phyloP scores from a whole-genome alignment of 2,113 vertebrate genomes.

The Mesembrinibis cayennensis region DNA sequence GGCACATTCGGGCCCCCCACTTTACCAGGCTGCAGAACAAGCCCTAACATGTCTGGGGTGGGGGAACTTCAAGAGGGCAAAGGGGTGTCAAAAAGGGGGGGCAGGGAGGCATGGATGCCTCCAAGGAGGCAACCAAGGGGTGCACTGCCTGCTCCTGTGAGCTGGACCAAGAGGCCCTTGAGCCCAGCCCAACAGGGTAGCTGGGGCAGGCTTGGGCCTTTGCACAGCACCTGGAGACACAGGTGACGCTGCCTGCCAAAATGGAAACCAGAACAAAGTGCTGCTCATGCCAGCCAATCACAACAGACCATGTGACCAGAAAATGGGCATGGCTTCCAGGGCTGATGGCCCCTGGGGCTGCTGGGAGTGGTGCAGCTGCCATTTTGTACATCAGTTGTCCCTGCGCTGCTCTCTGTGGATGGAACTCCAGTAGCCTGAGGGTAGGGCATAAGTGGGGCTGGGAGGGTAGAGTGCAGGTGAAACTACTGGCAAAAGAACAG shows the following conservation, averaged over 20 bases:
- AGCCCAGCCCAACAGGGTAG: too few relatives aligned
- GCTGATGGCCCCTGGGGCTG: background rate
- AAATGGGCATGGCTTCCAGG: background rate
- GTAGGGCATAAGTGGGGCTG: background rate
- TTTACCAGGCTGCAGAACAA: background rate
- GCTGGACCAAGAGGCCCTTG: background rate
- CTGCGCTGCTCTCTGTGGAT: rapidly evolving
- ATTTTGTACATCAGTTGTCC: background rate
- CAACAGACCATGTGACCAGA: too few relatives aligned
- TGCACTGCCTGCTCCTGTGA: background rate
- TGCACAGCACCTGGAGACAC: background rate
- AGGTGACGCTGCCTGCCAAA: background rate
- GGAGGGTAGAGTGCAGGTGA: background rate
- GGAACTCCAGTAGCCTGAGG: background rate
- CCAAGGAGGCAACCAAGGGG: background rate
- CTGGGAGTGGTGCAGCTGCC: background rate
- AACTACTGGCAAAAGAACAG: background rate
- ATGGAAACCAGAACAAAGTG: background rate
- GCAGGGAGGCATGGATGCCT: background rate
- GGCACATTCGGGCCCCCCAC: background rate
- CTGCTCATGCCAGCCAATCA: background rate
- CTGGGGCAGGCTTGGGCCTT: background rate
- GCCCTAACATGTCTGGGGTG: background rate
- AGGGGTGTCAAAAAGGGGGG: background rate
- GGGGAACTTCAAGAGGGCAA: background rate